phyloP scores from a whole-genome alignment of 2,113 vertebrate genomes.

The Xiphias gladius region DNA sequence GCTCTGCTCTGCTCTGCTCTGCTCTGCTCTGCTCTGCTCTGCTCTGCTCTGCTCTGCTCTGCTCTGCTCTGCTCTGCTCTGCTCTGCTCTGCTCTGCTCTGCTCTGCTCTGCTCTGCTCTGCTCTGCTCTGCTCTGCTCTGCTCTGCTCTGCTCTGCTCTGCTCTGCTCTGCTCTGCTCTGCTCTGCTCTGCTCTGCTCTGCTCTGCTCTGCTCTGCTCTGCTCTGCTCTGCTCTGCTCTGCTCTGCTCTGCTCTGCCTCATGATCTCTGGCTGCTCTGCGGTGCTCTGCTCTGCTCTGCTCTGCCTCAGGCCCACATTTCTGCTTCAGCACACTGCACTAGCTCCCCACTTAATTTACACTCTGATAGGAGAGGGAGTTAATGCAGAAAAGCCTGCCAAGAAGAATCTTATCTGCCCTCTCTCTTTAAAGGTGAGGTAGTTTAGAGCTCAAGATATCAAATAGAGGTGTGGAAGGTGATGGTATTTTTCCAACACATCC shows the following conservation, averaged over 20 bases:
- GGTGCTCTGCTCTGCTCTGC: conserved; percentile 58
- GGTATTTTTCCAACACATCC: conserved; percentile 30
- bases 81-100: conserved; percentile 70
- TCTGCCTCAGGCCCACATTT: conserved; percentile 75
- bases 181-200: conserved; percentile 67
- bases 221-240: conserved; percentile 67
- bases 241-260: conserved; percentile 70
- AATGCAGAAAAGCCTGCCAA: conserved; percentile 77
- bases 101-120: conserved; percentile 68
- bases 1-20: conserved; percentile 67
- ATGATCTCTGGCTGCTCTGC: too few species aligned
- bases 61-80: conserved; percentile 68
- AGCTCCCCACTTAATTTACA: conserved; percentile 83
- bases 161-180: conserved; percentile 68
- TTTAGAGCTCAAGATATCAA: conserved; percentile 44
- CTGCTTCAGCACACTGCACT: conserved; percentile 74
- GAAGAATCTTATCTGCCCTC: conserved; percentile 68
- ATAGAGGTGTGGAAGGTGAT: conserved; percentile 47
- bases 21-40: conserved; percentile 68
- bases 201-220: conserved; percentile 70
- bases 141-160: conserved; percentile 62
- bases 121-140: conserved; percentile 67
- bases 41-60: conserved; percentile 69
- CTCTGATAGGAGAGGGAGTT: conserved; percentile 76
- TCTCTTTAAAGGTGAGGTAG: conserved; percentile 55